Conservation (phyloP, 2,888 invertebrate species). For the Ganaspis brasiliensis region DNA sequence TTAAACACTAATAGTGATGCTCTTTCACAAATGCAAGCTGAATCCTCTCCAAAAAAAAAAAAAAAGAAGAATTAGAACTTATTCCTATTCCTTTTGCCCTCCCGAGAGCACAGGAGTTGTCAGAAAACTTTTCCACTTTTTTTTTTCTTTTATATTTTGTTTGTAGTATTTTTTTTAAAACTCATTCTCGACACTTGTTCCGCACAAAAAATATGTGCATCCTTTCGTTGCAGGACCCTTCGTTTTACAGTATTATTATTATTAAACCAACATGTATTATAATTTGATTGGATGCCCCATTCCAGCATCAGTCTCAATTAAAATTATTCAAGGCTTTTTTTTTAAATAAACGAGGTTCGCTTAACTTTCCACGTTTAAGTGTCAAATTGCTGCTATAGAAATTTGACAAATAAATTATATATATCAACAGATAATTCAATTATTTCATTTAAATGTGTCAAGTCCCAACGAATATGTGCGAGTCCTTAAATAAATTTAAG, state of each 20-base stretch:
- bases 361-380: background rate
- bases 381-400: constrained; percentile 47
- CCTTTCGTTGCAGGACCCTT: constrained; percentile 42
- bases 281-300: constrained; percentile 16
- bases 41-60: background rate
- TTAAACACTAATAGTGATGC: constrained; percentile 3
- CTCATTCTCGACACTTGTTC: constrained; percentile 25
- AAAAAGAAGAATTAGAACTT: constrained; percentile 31
- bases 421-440: constrained; percentile 33
- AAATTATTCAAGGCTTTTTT: constrained; percentile 38
- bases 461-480: constrained; percentile 42
- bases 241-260: background rate
- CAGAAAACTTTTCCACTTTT: constrained; percentile 36
- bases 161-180: constrained; percentile 4
- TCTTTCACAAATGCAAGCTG: constrained; percentile 14
- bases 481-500: constrained; percentile 73
- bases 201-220: constrained; percentile 49
- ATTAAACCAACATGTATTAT: background rate
- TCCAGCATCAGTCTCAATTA: constrained; percentile 24
- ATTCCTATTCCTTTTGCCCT: constrained; percentile 47
- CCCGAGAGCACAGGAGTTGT: constrained; percentile 38
- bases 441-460: constrained; percentile 8
- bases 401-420: constrained; percentile 53
- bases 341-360: constrained; percentile 22
- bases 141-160: background rate